Evolutionary conservation across 2,888 invertebrate species (phyloP).

Genomic region (Plebejus argus): DNA sequence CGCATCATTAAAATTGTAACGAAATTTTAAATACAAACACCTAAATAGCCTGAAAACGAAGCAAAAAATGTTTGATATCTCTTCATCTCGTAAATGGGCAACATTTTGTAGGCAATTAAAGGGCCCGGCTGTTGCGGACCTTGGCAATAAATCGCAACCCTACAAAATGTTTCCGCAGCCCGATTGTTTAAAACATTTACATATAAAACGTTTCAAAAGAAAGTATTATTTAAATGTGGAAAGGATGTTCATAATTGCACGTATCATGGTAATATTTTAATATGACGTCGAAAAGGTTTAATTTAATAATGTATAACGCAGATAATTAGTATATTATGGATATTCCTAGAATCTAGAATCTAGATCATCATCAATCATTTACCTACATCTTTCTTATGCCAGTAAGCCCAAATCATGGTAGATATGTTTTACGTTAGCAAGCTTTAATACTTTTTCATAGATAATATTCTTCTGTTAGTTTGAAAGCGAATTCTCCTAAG

Average conservation of each 20-base stretch:
- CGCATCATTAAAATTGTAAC: background rate
- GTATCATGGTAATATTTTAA: background rate
- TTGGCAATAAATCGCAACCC: constrained; percentile 79
- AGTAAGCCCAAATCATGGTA: no score
- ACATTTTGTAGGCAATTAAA: constrained; percentile 79
- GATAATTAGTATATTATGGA: no score
- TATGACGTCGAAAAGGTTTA: background rate
- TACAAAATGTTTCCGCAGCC: constrained; percentile 68
- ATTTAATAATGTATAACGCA: background rate
- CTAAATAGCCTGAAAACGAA: background rate
- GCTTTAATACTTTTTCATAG: no score
- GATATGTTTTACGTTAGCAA: no score
- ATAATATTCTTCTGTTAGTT: no score
- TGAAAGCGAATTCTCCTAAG: no score
- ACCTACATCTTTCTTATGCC: no score
- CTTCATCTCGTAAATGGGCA: constrained; percentile 65
- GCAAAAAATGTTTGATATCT: constrained; percentile 24
- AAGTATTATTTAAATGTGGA: constrained; percentile 22
- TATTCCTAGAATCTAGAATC: no score
- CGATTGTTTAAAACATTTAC: constrained; percentile 37
- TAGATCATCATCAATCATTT: no score
- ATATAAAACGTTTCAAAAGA: constrained; percentile 36
- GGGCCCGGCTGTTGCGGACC: constrained; percentile 61
- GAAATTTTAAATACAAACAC: background rate
- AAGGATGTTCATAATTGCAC: constrained; percentile 8